Evolutionary conservation across 1,140 invertebrate genomes (phyloP).

Genomic region (Leptinotarsa lineolata): DNA sequence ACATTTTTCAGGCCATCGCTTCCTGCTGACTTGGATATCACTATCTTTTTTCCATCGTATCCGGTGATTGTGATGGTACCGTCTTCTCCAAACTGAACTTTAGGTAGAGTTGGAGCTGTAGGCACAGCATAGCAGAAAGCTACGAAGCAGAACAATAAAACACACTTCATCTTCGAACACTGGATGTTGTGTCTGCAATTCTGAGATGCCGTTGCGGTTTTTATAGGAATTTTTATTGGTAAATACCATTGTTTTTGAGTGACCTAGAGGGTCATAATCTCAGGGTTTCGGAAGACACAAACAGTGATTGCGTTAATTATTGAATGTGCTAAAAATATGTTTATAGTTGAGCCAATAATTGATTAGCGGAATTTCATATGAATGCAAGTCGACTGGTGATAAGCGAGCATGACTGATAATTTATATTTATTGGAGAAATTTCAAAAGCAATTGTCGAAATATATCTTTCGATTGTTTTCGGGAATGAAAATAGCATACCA

Average conservation of each 20-base stretch:
- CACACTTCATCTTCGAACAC: constrained; percentile 1
- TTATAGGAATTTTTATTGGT: background rate
- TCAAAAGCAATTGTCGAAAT: background rate
- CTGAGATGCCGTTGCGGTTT: background rate
- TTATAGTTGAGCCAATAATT: background rate
- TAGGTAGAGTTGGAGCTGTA: background rate
- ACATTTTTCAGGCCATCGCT: background rate
- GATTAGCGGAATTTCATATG: background rate
- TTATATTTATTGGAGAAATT: background rate
- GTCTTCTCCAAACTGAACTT: background rate
- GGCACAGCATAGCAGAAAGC: background rate
- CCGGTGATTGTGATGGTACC: background rate
- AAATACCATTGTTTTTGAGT: background rate
- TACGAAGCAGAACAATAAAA: background rate
- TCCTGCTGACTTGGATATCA: background rate
- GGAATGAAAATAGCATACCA: no score
- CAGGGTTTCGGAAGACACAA: background rate
- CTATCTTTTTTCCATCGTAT: background rate
- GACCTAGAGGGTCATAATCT: background rate
- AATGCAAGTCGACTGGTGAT: background rate
- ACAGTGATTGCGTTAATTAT: background rate
- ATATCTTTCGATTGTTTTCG: no score
- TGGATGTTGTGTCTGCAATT: background rate
- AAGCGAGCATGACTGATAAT: background rate
- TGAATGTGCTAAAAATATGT: background rate